These are phyloP conservation scores for Anas acuta DNA, from an alignment of 2,797 vertebrate species.

Conservation along the genomic window DNA sequence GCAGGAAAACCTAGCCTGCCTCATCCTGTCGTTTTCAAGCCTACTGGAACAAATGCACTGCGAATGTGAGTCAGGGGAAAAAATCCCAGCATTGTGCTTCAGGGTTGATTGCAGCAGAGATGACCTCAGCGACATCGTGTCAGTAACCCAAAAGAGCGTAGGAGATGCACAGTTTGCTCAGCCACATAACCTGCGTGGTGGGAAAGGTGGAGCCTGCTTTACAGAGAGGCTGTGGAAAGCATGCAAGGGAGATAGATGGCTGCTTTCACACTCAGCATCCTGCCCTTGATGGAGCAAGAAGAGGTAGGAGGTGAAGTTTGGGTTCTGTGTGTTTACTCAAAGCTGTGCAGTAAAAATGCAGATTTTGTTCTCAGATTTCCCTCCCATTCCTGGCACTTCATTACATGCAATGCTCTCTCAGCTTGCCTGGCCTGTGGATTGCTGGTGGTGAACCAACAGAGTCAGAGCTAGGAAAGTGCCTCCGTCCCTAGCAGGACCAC, in stretches of 20 bases:
- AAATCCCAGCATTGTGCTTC: background rate
- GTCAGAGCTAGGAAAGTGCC: background rate
- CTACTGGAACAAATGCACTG: background rate
- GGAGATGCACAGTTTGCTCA: background rate
- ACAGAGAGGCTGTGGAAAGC: fast-evolving
- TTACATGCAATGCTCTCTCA: background rate
- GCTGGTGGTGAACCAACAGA: background rate
- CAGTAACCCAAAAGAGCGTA: background rate
- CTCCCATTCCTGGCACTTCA: background rate
- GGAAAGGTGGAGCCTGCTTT: background rate
- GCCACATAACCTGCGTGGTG: background rate
- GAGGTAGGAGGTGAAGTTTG: background rate
- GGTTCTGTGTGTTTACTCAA: background rate
- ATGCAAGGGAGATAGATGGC: background rate
- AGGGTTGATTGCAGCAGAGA: background rate
- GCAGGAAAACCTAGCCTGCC: background rate
- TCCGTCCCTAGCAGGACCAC: background rate
- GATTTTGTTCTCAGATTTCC: background rate
- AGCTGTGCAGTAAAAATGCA: background rate
- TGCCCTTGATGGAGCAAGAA: background rate
- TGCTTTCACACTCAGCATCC: background rate
- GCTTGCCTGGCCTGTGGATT: background rate
- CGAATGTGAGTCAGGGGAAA: background rate
- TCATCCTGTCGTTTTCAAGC: slow-evolving; percentile 24
- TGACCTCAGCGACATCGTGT: background rate